These are phyloP conservation scores for Rhagium mordax DNA, from an alignment of 2,888 invertebrate genomes.

Conservation along the genomic window DNA sequence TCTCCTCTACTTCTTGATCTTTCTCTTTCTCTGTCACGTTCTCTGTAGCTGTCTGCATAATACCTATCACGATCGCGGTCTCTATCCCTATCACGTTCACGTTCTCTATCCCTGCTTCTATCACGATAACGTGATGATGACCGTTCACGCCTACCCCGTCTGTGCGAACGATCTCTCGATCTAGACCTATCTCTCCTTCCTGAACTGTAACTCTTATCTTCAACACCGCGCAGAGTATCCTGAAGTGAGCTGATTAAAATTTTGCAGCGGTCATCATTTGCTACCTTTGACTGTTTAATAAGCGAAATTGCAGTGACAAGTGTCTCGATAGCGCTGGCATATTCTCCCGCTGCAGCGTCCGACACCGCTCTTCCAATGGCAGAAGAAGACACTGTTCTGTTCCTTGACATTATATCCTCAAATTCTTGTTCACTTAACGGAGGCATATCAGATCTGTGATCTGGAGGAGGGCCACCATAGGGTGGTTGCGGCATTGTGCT, in stretches of 20 bases:
- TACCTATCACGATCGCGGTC: conserved; percentile 72
- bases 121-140: conserved; percentile 72
- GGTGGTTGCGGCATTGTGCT: conserved; percentile 69
- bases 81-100: conserved; percentile 74
- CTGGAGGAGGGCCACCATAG: conserved; percentile 77
- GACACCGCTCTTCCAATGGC: conserved; percentile 96
- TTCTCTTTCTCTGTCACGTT: conserved; percentile 73
- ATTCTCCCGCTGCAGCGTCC: conserved; percentile 98
- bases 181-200: conserved; percentile 75
- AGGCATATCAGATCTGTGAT: conserved; percentile 74
- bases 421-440: conserved; percentile 94
- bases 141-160: conserved; percentile 66
- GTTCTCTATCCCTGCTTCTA: conserved; percentile 74
- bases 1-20: conserved; percentile 74
- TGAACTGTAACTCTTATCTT: conserved; percentile 95
- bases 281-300: conserved; percentile 95
- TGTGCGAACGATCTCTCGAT: conserved; percentile 67
- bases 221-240: conserved; percentile 97
- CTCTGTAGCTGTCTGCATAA: conserved; percentile 72
- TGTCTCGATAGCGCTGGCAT: conserved; percentile 98
- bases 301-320: conserved; percentile 98
- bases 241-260: conserved; percentile 93
- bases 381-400: conserved; percentile 97
- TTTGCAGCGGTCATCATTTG: conserved; percentile 97
- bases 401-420: conserved; percentile 98